Evolutionary conservation across 2,888 invertebrate species (phyloP), one percentile per base, ranked within the genome.

Genomic region (Schizotus pectinicornis): DNA sequence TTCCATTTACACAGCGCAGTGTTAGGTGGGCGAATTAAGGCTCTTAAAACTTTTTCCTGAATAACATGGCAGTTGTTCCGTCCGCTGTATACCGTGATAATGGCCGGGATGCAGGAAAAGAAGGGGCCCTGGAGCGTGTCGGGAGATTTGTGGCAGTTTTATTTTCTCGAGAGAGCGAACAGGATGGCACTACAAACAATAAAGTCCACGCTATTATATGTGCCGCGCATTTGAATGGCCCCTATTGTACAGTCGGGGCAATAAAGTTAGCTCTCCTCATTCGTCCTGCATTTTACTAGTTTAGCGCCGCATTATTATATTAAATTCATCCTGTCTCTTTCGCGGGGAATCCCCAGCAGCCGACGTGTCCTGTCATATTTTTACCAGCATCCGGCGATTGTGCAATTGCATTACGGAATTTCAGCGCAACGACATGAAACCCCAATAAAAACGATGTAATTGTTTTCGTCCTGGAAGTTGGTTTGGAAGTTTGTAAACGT

Each of bases 71-170:
- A 69, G 64, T 63, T 62, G 62, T 67, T 67, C 52, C 59, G 53
- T 60, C 62, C 61, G 62, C 60, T 68, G 61, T 67, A 64, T 64
- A 63, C 63, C 65, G 68, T 62, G 68, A 69, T 70, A 71, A 71
- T 72, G 65, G 62, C 65, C 58, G 66, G 68, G 65, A 61, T 60
- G 64, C 46, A 52, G 62, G 62, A 55, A 64, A 60, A 66, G 63
- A 62, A 68, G 63, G 64, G 59, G 55, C 63, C 65, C 65, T 66
- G 60, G 59, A 61, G 63, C 62, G 51, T 50, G 54, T 59, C 66
- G 58, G 63, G 70, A 72, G 70, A 73, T 72, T 73, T 71, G 71
- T 68, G 72, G 73, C 70, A 67, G 67, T 74, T 73, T 74, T 74
- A 74, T 73, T 72, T 72, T 70, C 73, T 67, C 69, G 63, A 54